Conservation (phyloP, 2,888 invertebrate genomes). For the Scelioninae gen. 1 region DNA sequence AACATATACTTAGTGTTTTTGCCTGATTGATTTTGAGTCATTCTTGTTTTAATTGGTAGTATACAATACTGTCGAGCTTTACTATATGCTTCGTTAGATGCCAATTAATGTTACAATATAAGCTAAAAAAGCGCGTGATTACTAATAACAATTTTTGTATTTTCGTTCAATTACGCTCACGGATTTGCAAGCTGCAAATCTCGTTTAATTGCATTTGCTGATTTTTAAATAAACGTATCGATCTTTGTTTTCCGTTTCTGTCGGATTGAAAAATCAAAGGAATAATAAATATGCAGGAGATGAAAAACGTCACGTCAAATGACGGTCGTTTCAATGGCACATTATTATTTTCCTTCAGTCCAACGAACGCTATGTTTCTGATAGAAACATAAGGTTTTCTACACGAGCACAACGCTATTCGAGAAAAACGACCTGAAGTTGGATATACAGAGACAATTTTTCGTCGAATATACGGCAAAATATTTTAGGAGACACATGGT, state of each 20-base stretch:
- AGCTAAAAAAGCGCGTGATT: no score
- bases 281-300: slow-evolving; percentile 26
- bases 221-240: neutral
- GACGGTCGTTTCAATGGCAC: slow-evolving; percentile 9
- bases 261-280: slow-evolving; percentile 27
- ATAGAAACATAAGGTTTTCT: slow-evolving; percentile 17
- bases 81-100: slow-evolving; percentile 2
- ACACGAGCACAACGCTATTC: neutral
- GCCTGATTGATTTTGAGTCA: neutral
- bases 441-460: neutral
- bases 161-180: neutral
- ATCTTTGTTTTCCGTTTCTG: neutral
- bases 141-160: neutral
- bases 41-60: slow-evolving; percentile 5
- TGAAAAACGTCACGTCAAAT: slow-evolving; percentile 34
- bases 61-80: slow-evolving; percentile 11
- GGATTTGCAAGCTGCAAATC: neutral
- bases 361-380: slow-evolving; percentile 5
- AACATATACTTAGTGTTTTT: neutral
- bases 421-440: neutral
- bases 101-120: slow-evolving; percentile 9
- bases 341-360: slow-evolving; percentile 11
- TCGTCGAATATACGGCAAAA: neutral
- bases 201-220: neutral
- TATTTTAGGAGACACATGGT: slow-evolving; percentile 1